Base-by-base conservation (phyloP, 2,888 invertebrate species). In the Sialis fuliginosa region DNA sequence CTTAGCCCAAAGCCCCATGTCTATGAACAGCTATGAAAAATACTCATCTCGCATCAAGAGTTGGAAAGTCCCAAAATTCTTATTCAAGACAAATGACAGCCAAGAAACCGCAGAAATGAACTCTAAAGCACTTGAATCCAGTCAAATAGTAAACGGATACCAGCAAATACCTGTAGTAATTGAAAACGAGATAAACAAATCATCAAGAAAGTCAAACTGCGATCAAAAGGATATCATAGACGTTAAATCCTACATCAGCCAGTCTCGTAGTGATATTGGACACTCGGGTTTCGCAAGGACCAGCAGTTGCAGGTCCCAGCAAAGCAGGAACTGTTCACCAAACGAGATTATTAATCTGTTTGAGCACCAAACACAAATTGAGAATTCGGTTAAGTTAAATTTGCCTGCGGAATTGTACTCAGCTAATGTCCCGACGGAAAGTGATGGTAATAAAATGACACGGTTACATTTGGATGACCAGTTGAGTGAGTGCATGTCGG, bases 401-500 rank as follows among this genome's bases (percentile, higher is more conserved):
- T 37, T 50, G 13, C 45, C 47, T n/a, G 52, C 53, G 6, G 49
- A 52, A 1, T 52, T 52, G 10, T 50, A 62, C 45, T 55, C 58
- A 9, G 60, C 63, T 6, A 57, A 63, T 66, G 54, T 54, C 56
- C 48, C 50, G 57, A 49, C 44, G 57, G 60, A 4, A 47, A 45
- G 47, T 49, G 48, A 52, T 53, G 62, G 43, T 59, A 63, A 6
- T 58, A 61, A 44, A 54, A 60, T 48, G 53, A 57, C 12, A 51
- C 59, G 42, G 50, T 62, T 47, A 12, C 33, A n/a, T 10, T 9
- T 48, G 40, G 79, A 79, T 30, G 85, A 86, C 59, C 72, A 77
- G 48, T 67, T 81, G 52, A 83, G 82, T 62, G 73, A 81, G 48
- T 81, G 81, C 51, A 79, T 81, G 0, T 82, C 85, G 2, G 76